phyloP scores from a whole-genome alignment of 2,113 vertebrate genomes.

The Craseonycteris thonglongyai region DNA sequence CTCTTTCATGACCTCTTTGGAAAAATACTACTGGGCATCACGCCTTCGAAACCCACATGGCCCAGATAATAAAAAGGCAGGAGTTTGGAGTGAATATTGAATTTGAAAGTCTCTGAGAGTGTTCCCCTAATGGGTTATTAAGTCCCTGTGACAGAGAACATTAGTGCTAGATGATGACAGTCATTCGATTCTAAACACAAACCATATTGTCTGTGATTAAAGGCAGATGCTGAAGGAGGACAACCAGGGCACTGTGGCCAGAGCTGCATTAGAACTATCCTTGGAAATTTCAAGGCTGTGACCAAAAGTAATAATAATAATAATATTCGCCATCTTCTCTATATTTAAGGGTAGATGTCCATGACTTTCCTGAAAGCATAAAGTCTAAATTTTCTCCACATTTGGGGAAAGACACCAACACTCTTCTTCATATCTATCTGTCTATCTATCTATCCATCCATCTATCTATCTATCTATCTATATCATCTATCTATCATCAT shows the following conservation, averaged over 20 bases:
- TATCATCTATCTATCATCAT: too few species aligned
- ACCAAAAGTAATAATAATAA: constrained; percentile 40
- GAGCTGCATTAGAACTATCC: not conserved
- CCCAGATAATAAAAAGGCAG: constrained; percentile 62
- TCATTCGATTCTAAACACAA: constrained; percentile 66
- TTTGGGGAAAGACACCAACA: not conserved
- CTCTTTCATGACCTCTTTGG: constrained; percentile 49
- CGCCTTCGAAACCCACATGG: constrained; percentile 59
- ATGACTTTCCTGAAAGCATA: not conserved
- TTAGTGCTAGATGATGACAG: constrained; percentile 55
- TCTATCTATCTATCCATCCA: too few species aligned
- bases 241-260: constrained; percentile 35
- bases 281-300: constrained; percentile 17
- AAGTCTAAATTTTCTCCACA: not conserved
- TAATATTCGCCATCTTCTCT: not conserved
- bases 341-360: not conserved
- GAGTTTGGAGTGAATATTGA: constrained; percentile 69
- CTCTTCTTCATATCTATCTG: too few species aligned
- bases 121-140: constrained; percentile 70
- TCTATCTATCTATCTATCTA: too few species aligned
- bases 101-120: constrained; percentile 67
- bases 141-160: constrained; percentile 69
- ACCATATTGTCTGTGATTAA: constrained; percentile 62
- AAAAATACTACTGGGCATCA: constrained; percentile 61
- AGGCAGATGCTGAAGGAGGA: constrained; percentile 55